Evolutionary conservation across 2,888 invertebrate species (phyloP), one percentile per base, ranked within the genome.

Genomic region (Liposcelis brunnea): DNA sequence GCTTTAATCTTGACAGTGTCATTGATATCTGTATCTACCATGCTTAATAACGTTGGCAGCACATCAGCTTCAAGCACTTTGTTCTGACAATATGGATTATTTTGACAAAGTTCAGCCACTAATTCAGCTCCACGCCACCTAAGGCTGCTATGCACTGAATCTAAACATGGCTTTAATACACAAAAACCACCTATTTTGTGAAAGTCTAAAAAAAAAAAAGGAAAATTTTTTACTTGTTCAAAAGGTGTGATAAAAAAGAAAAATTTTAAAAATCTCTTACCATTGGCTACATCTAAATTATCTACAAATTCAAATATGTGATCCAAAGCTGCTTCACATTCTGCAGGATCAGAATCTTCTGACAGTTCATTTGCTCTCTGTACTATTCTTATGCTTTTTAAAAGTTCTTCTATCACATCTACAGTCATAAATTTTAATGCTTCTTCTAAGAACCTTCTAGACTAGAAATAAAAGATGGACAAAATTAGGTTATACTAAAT

Each of bases 71-170:
- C 75, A 4, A 83, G 52, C n/a, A 79, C 74, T 35, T 70, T 67
- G 19, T 72, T 62, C 60, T 93, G 91, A 54, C 85, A 85, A 58
- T 72, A 80, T 0, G 79, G 75, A 64, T 91, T 90, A 63, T 91
- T 89, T 63, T 93, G 91, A 31, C 80, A 76, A 47, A 87, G 60
- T 54, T 80, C 80, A 0, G 80, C 89, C 2, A 91, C 65, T 11
- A 89, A 62, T 21, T 75, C 70, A 10, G 80, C 77, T 2, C 79
- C 72, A 33, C 67, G 63, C 48, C 73, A 68, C 31, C 81, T 68
- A 0, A 91, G 65, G 14, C 70, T 66, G 0, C 68, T 60, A 52
- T 79, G 72, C 4, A 67, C 62, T 19, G 75, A 74, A 49, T 72
- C 68, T 21, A 84, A 64, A 56, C 82, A 78, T 0, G 75, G 65